Percentiles rank a stretch among this genome's conserved stretches.
Evolutionary conservation across 2,797 vertebrate species (phyloP).

Genomic region (Lates japonicus): DNA sequence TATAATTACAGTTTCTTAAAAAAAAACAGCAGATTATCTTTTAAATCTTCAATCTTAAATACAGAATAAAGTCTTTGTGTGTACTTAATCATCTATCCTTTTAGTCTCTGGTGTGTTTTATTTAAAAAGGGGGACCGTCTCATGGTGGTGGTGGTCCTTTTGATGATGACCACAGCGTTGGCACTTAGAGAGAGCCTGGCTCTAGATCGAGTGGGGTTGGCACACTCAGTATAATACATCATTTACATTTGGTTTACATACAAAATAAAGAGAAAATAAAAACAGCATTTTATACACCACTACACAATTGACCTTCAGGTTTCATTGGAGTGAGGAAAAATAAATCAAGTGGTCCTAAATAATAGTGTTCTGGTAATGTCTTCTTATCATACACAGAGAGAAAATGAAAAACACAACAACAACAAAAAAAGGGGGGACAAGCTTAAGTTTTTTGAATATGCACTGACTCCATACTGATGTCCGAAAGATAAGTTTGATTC

Average conservation of each 20-base stretch:
- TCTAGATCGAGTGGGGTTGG: slow-evolving; percentile 90
- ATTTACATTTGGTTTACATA: slow-evolving; percentile 89
- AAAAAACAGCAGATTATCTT: slow-evolving; percentile 85
- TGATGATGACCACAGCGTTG: slow-evolving; percentile 89
- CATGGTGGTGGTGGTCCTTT: slow-evolving; percentile 82
- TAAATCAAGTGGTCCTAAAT: slow-evolving; percentile 82
- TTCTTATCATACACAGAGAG: slow-evolving; percentile 63
- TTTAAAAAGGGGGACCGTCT: slow-evolving; percentile 88
- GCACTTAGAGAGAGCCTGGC: slow-evolving; percentile 93
- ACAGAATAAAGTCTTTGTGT: slow-evolving; percentile 86
- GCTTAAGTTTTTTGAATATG: slow-evolving; percentile 60
- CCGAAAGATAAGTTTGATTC: slow-evolving; percentile 55
- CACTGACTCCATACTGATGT: slow-evolving; percentile 54
- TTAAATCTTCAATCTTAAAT: slow-evolving; percentile 86
- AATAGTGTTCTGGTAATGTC: slow-evolving; percentile 81
- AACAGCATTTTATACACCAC: slow-evolving; percentile 79
- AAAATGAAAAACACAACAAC: slow-evolving; percentile 20
- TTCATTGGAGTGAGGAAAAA: slow-evolving; percentile 76
- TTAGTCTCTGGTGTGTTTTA: slow-evolving; percentile 86
- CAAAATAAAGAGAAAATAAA: slow-evolving; percentile 66
- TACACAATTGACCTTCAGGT: slow-evolving; percentile 79
- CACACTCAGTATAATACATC: slow-evolving; percentile 91
- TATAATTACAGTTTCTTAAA: slow-evolving; percentile 89
- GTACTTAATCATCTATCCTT: slow-evolving; percentile 80
- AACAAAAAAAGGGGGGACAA: slow-evolving; percentile 12